These are phyloP conservation scores for Gortyna flavago DNA, from an alignment of 2,888 invertebrate species.

Conservation along the genomic window DNA sequence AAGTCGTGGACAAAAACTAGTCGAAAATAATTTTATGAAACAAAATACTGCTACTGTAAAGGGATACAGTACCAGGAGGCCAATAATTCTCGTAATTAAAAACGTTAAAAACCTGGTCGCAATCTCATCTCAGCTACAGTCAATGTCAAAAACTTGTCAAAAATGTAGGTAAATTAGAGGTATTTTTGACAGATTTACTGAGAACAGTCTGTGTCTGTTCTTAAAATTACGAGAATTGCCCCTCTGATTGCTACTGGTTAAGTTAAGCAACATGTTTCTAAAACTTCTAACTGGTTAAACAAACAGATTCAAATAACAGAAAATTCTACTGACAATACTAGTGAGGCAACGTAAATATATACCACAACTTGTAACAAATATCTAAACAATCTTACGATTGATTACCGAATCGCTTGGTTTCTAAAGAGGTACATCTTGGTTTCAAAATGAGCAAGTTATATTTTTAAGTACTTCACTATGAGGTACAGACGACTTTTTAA, in stretches of 20 bases:
- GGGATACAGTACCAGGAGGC: background rate
- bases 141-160: background rate
- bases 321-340: background rate
- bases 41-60: background rate
- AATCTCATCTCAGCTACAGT: background rate
- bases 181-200: no score
- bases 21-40: background rate
- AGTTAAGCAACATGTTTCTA: background rate
- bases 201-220: no score
- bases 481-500: background rate
- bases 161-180: no score
- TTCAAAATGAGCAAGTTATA: background rate
- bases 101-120: background rate
- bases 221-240: background rate
- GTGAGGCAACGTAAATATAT: background rate
- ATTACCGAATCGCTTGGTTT: background rate
- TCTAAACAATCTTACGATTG: background rate
- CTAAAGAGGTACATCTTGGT: background rate
- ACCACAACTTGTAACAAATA: background rate
- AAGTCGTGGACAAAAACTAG: background rate
- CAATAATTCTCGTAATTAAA: background rate
- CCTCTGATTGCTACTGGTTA: background rate
- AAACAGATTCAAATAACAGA: background rate
- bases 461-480: constrained; percentile 11
- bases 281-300: background rate